Evolutionary conservation across 2,888 invertebrate genomes (phyloP).

Genomic region (Tinea semifulvella): DNA sequence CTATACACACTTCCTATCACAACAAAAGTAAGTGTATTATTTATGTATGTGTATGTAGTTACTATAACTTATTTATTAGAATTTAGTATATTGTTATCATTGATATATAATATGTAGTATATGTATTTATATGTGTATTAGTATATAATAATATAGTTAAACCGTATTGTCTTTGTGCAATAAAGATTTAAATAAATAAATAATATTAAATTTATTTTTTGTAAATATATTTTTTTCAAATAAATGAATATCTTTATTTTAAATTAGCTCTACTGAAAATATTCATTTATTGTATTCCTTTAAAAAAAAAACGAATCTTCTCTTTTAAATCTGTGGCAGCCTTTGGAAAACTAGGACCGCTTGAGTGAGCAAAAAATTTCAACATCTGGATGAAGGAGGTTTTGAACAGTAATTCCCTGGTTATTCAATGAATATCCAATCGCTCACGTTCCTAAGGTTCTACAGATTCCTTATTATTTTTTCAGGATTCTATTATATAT

Average conservation of each 20-base stretch:
- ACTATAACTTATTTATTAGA: no score
- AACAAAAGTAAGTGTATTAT: no score
- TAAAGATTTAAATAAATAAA: no score
- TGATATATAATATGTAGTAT: no score
- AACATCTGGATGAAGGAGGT: not conserved
- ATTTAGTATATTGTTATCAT: no score
- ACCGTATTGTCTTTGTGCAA: no score
- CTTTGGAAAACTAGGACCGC: not conserved
- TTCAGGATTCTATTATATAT: no score
- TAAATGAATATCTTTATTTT: not conserved
- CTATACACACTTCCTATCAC: no score
- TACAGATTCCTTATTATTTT: no score
- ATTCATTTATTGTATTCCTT: not conserved
- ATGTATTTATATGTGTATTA: no score
- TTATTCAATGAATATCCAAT: slow-evolving; percentile 6
- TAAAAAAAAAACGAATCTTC: not conserved
- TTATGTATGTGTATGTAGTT: no score
- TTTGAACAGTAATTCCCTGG: not conserved
- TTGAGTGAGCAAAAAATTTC: slow-evolving; percentile 2
- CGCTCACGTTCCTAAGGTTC: not conserved
- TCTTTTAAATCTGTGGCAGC: slow-evolving; percentile 9
- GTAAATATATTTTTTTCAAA: not conserved
- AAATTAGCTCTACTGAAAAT: not conserved
- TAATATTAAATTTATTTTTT: not conserved
- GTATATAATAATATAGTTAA: no score